Evolutionary conservation across 2,797 vertebrate genomes (phyloP).

Genomic region (Rhynchonycteris naso): DNA sequence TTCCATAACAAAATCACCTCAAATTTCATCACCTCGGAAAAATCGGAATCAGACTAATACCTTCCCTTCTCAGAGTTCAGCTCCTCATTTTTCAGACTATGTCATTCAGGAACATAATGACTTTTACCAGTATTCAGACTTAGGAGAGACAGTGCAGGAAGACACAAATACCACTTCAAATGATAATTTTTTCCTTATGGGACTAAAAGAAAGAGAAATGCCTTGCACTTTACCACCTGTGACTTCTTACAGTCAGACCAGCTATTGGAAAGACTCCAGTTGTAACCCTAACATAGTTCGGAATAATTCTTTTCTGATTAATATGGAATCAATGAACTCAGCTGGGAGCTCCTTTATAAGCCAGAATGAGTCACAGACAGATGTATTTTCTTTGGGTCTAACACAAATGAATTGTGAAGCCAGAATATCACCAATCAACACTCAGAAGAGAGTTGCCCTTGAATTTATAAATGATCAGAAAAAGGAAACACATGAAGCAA

Average conservation of each 20-base stretch:
- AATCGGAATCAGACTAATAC: conserved; percentile 41
- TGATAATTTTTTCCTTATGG: conserved; percentile 53
- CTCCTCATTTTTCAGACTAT: conserved; percentile 25
- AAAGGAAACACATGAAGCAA: conserved; percentile 60
- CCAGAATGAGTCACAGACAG: conserved; percentile 49
- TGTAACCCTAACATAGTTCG: not conserved
- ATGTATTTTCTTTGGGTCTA: conserved; percentile 74
- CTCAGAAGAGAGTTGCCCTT: not conserved
- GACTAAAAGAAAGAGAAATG: conserved; percentile 65
- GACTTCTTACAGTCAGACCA: conserved; percentile 32
- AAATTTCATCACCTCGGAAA: conserved; percentile 64
- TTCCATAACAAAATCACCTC: conserved; percentile 57
- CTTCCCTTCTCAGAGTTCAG: conserved; percentile 49
- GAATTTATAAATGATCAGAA: conserved; percentile 72
- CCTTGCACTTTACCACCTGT: conserved; percentile 38
- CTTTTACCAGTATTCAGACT: conserved; percentile 56
- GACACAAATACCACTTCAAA: conserved; percentile 47
- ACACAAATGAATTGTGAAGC: conserved; percentile 63
- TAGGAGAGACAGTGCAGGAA: conserved; percentile 52
- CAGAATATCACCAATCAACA: conserved; percentile 36
- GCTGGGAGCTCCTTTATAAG: conserved; percentile 52
- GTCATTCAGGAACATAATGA: conserved; percentile 60
- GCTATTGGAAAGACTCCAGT: conserved; percentile 37
- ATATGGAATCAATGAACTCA: conserved; percentile 47
- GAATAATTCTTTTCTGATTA: conserved; percentile 64